These are phyloP conservation scores for Stenchaetothrips biformis DNA, from an alignment of 2,888 invertebrate species.

Conservation along the genomic window DNA sequence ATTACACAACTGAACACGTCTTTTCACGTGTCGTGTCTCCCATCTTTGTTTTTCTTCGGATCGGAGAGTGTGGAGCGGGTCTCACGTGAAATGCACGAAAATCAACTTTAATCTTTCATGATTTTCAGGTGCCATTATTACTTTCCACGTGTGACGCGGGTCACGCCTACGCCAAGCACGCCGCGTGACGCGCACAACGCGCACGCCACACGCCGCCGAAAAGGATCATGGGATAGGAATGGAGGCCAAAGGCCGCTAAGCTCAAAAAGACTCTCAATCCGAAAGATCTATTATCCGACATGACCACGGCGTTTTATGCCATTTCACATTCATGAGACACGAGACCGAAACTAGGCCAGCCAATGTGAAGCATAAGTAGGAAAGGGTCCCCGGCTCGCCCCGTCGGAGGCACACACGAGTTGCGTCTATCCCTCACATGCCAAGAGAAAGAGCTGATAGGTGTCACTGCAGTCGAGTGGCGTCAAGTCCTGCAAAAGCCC, in stretches of 20 bases:
- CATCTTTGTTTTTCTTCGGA: not conserved
- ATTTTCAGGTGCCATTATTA: not conserved
- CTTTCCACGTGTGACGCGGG: not conserved
- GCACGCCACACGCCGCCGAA: not conserved
- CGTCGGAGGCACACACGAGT: not conserved
- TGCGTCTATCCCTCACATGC: not conserved
- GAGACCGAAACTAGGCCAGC: not conserved
- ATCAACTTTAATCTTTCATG: not conserved
- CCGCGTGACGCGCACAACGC: not conserved
- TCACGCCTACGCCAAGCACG: no score
- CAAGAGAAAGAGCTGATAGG: not conserved
- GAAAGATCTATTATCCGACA: not conserved
- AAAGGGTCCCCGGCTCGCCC: not conserved
- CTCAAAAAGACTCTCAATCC: not conserved
- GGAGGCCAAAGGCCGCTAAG: not conserved
- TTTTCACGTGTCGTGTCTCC: not conserved
- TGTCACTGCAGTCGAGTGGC: not conserved
- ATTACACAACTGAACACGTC: not conserved
- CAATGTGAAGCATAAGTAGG: conserved; percentile 1
- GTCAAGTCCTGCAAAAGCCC: conserved; percentile 10
- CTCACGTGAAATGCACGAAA: not conserved
- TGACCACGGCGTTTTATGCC: not conserved
- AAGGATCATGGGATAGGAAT: not conserved
- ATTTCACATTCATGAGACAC: conserved; percentile 9
- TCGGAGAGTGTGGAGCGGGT: no score